Evolutionary conservation across 2,797 vertebrate genomes (phyloP), one percentile per base, ranked within the genome.

Genomic region (Poecilia picta): DNA sequence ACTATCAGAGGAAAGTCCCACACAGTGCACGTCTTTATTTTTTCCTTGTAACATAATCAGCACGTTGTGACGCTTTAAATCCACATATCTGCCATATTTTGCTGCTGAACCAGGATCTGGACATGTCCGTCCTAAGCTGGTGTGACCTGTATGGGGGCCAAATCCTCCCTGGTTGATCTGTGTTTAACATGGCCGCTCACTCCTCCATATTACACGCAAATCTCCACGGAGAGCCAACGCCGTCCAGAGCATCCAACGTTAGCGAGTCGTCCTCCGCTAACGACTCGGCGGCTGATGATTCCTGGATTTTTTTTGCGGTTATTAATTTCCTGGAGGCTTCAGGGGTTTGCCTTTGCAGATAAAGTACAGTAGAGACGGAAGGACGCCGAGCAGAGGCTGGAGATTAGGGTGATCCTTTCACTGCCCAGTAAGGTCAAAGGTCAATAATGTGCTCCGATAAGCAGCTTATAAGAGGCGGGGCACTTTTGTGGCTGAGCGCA

Each of bases 321-420:
- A 83, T 78, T 85, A 4, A 81, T 84, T 82, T 85, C 72, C 76
- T 36, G 46, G 68, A 74, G 73, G 75, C 77, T 79, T 51, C 64
- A 15, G 51, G 10, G 18, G 1, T 55, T 46, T 41, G 74, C 5
- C 75, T 57, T 28, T 72, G 66, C 45, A 76, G 70, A 82, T 74
- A 51, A 49, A 15, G 59, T 78, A 77, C 68, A 83, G 81, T 74
- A 73, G 62, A 33, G 31, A 20, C 2, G 55, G 10, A 8, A 2
- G 49, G 71, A 74, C 6, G 16, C 33, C 8, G 71, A 82, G 78
- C 28, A 36, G 49, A 81, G 79, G 76, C 59, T 31, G 4, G 41
- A 88, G 89, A 92, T 86, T 81, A 87, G 82, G 86, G 79, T 10
- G 77, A 91, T 87, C 87, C 89, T 89, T 93, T 93, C 84, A 88